Conservation (phyloP, 2,797 vertebrate genomes). For the Tapera naevia region DNA sequence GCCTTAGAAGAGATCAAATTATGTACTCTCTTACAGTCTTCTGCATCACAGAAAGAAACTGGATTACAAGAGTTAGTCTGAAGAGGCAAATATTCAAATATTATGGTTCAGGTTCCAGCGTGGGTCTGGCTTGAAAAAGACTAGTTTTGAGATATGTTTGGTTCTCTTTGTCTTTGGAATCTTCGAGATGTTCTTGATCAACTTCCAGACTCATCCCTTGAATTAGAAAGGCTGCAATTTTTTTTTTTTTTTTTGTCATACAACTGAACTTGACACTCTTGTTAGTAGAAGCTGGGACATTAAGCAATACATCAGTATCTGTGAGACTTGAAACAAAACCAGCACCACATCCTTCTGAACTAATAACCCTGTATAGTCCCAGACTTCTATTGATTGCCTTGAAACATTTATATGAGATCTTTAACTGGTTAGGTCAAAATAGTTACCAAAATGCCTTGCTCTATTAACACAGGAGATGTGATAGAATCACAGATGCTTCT, state of each 20-base stretch:
- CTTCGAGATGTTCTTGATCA: neutral
- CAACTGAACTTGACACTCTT: neutral
- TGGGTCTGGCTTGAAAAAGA: neutral
- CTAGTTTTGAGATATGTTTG: neutral
- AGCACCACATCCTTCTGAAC: neutral
- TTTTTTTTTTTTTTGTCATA: neutral
- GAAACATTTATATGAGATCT: neutral
- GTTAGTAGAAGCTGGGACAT: neutral
- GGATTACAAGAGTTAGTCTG: neutral
- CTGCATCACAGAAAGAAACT: neutral
- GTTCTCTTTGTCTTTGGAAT: neutral
- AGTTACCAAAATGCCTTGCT: neutral
- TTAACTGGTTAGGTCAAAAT: neutral
- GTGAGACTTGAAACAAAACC: neutral
- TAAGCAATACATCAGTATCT: neutral
- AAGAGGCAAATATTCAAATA: neutral
- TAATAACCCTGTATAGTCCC: neutral
- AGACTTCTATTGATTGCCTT: neutral
- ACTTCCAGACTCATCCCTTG: neutral
- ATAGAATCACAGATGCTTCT: neutral
- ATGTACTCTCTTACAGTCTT: neutral
- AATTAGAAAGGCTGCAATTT: neutral
- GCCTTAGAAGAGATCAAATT: neutral
- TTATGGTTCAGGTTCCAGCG: neutral
- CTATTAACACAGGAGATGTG: neutral